These are phyloP conservation scores for Sandelia bainsii DNA, from an alignment of 2,797 vertebrate genomes.

Conservation along the genomic window DNA sequence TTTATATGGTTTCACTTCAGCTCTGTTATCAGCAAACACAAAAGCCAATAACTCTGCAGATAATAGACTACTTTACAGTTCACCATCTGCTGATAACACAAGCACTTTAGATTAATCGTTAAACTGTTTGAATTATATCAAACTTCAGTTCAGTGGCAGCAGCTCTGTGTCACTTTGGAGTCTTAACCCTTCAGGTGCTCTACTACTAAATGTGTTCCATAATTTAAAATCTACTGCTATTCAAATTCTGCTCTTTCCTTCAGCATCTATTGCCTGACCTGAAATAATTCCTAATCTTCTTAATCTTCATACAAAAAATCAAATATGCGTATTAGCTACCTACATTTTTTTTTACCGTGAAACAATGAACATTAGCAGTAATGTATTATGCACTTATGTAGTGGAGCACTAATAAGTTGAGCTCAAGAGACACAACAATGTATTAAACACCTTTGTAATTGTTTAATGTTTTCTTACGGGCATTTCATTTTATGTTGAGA, in stretches of 20 bases:
- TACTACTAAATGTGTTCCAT: neutral
- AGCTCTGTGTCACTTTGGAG: neutral
- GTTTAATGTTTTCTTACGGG: constrained; percentile 9
- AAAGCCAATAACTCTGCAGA: neutral
- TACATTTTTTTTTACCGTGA: no score
- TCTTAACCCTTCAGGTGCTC: neutral
- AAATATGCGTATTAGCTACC: no score
- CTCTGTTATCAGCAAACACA: neutral
- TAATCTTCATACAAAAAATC: no score
- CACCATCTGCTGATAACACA: neutral
- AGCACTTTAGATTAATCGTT: neutral
- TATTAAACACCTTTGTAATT: neutral
- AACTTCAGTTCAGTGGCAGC: neutral
- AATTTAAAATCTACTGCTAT: neutral
- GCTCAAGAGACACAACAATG: constrained; percentile 2
- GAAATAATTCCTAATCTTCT: neutral
- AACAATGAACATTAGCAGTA: no score
- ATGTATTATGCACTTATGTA: neutral
- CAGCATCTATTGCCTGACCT: neutral
- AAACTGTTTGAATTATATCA: neutral
- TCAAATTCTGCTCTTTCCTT: neutral
- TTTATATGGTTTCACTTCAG: neutral
- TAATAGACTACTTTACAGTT: neutral
- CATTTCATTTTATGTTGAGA: neutral
- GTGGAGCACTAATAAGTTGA: neutral